Evolutionary conservation across 2,113 vertebrate species (phyloP).

Genomic region (Brachyhypopomus occidentalis): DNA sequence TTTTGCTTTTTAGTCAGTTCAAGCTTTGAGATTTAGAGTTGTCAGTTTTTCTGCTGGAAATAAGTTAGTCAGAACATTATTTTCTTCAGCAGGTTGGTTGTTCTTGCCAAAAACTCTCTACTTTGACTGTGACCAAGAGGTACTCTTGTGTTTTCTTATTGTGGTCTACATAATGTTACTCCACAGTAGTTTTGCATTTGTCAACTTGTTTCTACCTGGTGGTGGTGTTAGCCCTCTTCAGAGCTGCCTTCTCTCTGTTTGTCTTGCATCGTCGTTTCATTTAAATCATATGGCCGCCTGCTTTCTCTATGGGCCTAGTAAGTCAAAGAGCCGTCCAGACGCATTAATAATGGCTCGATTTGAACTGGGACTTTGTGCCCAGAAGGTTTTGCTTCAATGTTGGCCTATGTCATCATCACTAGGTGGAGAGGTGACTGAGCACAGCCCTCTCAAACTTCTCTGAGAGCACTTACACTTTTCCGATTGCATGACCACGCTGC

Average conservation of each 20-base stretch:
- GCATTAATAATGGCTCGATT: slow-evolving; percentile 6
- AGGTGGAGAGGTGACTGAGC: slow-evolving; percentile 9
- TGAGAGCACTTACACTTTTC: slow-evolving; percentile 6
- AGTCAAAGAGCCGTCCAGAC: neutral
- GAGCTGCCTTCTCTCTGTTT: neutral
- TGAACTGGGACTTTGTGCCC: slow-evolving; percentile 9
- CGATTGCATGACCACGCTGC: slow-evolving; percentile 3
- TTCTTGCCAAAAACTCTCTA: neutral
- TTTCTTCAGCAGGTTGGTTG: neutral
- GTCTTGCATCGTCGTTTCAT: neutral
- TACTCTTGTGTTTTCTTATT: neutral
- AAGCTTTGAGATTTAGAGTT: neutral
- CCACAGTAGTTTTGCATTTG: neutral
- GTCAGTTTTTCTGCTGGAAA: neutral
- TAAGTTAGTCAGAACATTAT: neutral
- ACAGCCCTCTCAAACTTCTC: neutral
- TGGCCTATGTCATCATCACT: slow-evolving; percentile 7
- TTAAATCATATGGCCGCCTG: neutral
- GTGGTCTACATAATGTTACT: neutral
- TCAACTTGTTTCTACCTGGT: neutral
- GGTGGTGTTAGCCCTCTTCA: neutral
- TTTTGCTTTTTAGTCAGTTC: neutral
- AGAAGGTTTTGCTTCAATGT: neutral
- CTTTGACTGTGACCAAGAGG: neutral
- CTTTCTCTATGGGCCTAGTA: neutral